Conservation (phyloP, 1,140 invertebrate species). For the Penaeus chinensis region DNA sequence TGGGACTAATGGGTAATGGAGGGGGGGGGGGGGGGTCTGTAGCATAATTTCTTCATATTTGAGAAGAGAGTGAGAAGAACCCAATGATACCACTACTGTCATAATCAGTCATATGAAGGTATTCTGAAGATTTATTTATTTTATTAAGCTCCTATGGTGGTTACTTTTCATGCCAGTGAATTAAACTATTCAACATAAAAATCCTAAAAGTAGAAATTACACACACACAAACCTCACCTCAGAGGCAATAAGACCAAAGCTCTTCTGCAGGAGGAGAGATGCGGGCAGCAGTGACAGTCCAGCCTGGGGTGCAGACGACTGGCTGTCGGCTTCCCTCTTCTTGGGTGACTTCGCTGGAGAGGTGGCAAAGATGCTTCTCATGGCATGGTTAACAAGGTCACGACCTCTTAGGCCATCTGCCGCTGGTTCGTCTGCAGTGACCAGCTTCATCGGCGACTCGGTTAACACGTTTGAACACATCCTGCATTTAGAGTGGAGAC, state of each 20-base stretch:
- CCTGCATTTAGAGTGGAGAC: neutral
- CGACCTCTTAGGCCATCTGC: neutral
- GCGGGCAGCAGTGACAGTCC: neutral
- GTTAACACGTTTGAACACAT: conserved; percentile 18
- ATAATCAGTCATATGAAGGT: too few relatives aligned
- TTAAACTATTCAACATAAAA: neutral
- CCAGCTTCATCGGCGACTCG: neutral
- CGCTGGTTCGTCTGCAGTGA: neutral
- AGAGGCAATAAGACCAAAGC: conserved; percentile 1
- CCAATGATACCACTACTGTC: too few relatives aligned
- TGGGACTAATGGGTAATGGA: too few relatives aligned
- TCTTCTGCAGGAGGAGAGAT: neutral
- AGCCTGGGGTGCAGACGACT: neutral
- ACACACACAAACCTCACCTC: neutral
- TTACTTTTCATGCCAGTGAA: neutral
- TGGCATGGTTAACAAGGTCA: neutral
- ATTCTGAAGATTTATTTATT: too few relatives aligned
- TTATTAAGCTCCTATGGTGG: too few relatives aligned
- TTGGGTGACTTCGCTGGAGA: neutral
- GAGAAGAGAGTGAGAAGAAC: too few relatives aligned
- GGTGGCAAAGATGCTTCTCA: neutral
- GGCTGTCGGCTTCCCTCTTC: neutral
- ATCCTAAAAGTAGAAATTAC: neutral
- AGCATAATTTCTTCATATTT: too few relatives aligned
- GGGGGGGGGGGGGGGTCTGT: too few relatives aligned